A percentile compares a stretch with the other conserved stretches of the same genome.
These are phyloP conservation scores for Dynastes grantii DNA, from an alignment of 2,888 invertebrate genomes.

Conservation along the genomic window DNA sequence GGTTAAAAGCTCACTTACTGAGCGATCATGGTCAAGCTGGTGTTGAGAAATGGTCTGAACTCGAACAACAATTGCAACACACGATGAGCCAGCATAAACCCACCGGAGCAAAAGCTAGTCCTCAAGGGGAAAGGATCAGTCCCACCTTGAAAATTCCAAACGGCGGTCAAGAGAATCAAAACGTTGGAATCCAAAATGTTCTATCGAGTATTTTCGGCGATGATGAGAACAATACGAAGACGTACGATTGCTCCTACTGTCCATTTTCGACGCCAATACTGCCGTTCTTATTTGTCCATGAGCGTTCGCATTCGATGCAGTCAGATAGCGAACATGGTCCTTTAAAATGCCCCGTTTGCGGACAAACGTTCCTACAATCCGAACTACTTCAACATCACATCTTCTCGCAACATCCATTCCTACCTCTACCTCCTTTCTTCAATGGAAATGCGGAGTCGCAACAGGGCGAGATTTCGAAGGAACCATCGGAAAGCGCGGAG, in stretches of 20 bases:
- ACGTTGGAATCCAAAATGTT: conserved; percentile 71
- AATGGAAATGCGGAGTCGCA: conserved; percentile 69
- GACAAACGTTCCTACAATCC: conserved; percentile 74
- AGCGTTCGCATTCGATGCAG: conserved; percentile 80
- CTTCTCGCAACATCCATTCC: conserved; percentile 74
- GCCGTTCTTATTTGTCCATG: conserved; percentile 93
- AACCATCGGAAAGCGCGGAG: conserved; percentile 63
- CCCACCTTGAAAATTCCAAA: conserved; percentile 76
- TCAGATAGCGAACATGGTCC: conserved; percentile 61
- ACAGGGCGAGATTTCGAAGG: conserved; percentile 63
- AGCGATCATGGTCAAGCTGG: conserved; percentile 87
- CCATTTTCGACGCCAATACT: conserved; percentile 91
- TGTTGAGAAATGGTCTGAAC: conserved; percentile 76
- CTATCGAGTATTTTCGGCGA: conserved; percentile 73
- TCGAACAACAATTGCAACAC: conserved; percentile 72
- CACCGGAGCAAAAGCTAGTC: conserved; percentile 56
- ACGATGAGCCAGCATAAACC: conserved; percentile 60
- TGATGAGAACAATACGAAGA: conserved; percentile 77
- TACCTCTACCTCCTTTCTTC: conserved; percentile 66
- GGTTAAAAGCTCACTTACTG: conserved; percentile 89
- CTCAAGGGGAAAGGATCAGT: conserved; percentile 64
- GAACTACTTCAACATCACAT: conserved; percentile 78
- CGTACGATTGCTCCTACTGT: conserved; percentile 92
- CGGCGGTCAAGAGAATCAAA: conserved; percentile 66
- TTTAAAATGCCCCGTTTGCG: conserved; percentile 75